Conservation (phyloP, 2,113 vertebrate genomes). For the Dasypus novemcinctus region DNA sequence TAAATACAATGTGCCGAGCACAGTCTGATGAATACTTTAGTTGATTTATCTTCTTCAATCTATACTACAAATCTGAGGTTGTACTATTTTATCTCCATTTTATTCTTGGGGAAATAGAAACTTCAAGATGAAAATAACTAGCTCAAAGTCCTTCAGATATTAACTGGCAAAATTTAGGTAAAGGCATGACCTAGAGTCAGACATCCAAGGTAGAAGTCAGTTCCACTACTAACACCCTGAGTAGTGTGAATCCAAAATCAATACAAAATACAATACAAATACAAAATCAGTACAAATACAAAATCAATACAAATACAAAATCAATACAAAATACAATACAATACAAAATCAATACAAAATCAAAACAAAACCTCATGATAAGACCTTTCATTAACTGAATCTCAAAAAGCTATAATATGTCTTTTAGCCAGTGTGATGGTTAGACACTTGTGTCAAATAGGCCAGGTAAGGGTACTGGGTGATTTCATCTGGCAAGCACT, state of each 20-base stretch:
- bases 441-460: too few relatives aligned
- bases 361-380: too few relatives aligned
- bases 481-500: too few relatives aligned
- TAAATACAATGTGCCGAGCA: not conserved
- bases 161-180: not conserved
- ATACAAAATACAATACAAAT: too few relatives aligned
- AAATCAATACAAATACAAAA: too few relatives aligned
- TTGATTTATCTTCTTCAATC: not conserved
- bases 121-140: not conserved
- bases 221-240: not conserved
- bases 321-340: too few relatives aligned
- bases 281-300: too few relatives aligned
- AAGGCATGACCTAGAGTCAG: not conserved
- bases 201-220: not conserved
- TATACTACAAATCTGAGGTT: not conserved
- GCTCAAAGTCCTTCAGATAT: not conserved
- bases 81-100: not conserved
- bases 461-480: too few relatives aligned
- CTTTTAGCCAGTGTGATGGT: not conserved
- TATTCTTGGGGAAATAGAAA: not conserved
- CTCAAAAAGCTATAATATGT: not conserved
- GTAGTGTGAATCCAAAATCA: too few relatives aligned
- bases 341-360: too few relatives aligned
- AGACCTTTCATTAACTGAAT: not conserved
- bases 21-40: not conserved